Evolutionary conservation across 2,888 invertebrate species (phyloP), one percentile per base, ranked within the genome.

Genomic region (Eupeodes latifasciatus): DNA sequence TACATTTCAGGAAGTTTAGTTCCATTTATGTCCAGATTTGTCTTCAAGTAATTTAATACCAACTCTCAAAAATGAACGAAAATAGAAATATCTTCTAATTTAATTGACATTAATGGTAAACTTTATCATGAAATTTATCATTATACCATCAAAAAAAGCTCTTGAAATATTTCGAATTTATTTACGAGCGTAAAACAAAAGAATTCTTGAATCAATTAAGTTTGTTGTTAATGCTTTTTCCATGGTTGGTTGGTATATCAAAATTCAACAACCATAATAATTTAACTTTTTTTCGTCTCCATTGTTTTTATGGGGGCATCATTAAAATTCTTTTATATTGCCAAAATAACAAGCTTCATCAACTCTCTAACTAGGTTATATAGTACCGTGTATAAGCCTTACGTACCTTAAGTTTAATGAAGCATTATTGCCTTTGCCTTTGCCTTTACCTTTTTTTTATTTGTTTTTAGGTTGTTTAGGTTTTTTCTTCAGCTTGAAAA

Each of bases 301-400:
- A 14, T 27, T 9, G 2, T 59, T 59, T n/a, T 59, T 9, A 34
- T 59, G 40, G 40, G 27, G 27, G 4, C 59, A 34, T 36, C 36
- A 59, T 59, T 36, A 59, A 59, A 34, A 34, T 59, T 4, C 34
- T 9, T 14, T 3, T 36, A 36, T n/a, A 34, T 59, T 36, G 4
- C 34, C 4, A 36, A 59, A 34, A 14, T 59, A 59, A 59, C 59
- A 59, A 59, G 59, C 34, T 36, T 59, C 59, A 59, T 59, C 34
- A 59, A 59, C 27, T 9, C 14, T 9, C 5, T 53, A 67, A 61
- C 27, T 61, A 34, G 16, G 62, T 66, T 55, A 16, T 36, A 44
- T 49, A 4, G 40, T 40, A 27, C 27, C 27, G 27, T 27, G 27
- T 27, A 27, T 27, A 40, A 40, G 40, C 27, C 27, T 27, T 40